Evolutionary conservation across 1,140 invertebrate genomes (phyloP), one percentile per base, ranked within the genome.

Genomic region (Oedothorax gibbosus): DNA sequence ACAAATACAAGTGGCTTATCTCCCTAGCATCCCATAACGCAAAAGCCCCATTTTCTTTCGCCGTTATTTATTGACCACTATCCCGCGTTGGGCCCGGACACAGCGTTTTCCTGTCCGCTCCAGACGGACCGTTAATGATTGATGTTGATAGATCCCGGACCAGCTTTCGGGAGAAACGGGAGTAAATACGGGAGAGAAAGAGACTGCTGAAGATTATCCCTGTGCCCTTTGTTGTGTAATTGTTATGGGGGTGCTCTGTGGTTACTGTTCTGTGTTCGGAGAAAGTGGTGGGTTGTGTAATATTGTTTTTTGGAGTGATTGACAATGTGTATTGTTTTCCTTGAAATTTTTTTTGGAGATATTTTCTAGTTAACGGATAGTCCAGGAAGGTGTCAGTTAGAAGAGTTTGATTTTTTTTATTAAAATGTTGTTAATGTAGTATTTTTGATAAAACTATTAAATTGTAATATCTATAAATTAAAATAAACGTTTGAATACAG

Each of bases 81-180:
- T n/a, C 7, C 14, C 54, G 72, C 60, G 72, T 75, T 35, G 53
- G 15, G 35, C 7, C 18, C 72, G 77, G 77, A 66, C 56, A 14
- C 56, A 49, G 64, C 51, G 66, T 53, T 75, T 8, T 35, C 35
- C 35, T 35, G 35, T 35, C 35, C 35, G 35, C 35, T 54, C 78
- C 69, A 71, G 72, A n/a, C 53, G 57, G 78, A 60, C 78, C 78
- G 78, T 81, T 81, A 82, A 82, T 82, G 80, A 82, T 82, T 82
- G 80, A 82, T 82, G 80, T 51, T 73, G 80, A 82, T 82, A 50
- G 80, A 49, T 60, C 20, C 51, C 66, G 53, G 53, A 35, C 69
- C 69, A 9, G 69, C 51, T 68, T 68, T 20, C 65, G 35, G 35
- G 35, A 18, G 20, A 12, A 79, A 20, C 57, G 57, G 65, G 49